Conservation (phyloP, 2,888 invertebrate species). For the Xanthia togata region DNA sequence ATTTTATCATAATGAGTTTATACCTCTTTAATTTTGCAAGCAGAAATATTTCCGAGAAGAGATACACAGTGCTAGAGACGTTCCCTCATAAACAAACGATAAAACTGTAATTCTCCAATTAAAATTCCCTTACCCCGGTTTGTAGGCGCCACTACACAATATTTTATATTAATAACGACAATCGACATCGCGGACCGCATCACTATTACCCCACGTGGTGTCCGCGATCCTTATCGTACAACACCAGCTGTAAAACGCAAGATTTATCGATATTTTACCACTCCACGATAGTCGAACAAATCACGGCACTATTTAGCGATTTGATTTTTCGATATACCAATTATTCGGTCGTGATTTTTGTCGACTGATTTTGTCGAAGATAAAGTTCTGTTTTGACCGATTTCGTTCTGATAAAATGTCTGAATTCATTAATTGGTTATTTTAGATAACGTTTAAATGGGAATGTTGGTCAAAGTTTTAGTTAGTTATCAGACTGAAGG, state of each 20-base stretch:
- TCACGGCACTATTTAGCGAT: conserved; percentile 85
- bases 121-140: conserved; percentile 56
- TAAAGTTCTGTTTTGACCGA: conserved; percentile 61
- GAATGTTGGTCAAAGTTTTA: conserved; percentile 16
- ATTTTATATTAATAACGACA: conserved; percentile 61
- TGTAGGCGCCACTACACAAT: conserved; percentile 64
- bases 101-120: conserved; percentile 61
- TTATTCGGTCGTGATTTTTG: conserved; percentile 68
- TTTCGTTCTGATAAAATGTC: conserved; percentile 59
- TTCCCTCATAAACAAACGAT: conserved; percentile 50
- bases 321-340: conserved; percentile 74
- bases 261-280: conserved; percentile 89
- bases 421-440: conserved; percentile 64
- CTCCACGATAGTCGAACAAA: conserved; percentile 84
- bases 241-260: conserved; percentile 89
- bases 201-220: conserved; percentile 88
- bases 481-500: background rate
- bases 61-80: conserved; percentile 50
- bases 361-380: conserved; percentile 50
- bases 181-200: conserved; percentile 67
- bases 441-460: conserved; percentile 26
- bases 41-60: conserved; percentile 32
- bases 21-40: conserved; percentile 34
- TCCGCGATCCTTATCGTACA: conserved; percentile 85
- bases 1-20: conserved; percentile 32